phyloP scores from a whole-genome alignment of 2,888 invertebrate species.

The Phengaris arion region DNA sequence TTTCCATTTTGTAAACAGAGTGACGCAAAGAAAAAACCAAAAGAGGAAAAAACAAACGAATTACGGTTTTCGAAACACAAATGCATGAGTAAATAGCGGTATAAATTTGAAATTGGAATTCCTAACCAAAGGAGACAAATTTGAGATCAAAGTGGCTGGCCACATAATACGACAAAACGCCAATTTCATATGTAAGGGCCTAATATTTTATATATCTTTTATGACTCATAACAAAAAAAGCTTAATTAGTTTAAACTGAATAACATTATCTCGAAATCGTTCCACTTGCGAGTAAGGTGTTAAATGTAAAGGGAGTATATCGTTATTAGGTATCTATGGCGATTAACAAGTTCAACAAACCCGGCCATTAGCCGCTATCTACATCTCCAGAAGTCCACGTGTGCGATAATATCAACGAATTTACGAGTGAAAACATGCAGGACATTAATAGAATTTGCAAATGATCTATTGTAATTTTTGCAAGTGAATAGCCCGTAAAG shows the following conservation, averaged over 20 bases:
- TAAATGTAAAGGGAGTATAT: conserved; percentile 50
- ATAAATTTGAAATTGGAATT: too few species aligned
- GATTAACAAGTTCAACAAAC: conserved; percentile 74
- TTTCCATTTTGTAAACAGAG: too few species aligned
- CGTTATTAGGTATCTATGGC: conserved; percentile 64
- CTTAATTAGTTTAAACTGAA: background rate
- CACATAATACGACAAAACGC: too few species aligned
- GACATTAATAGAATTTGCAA: conserved; percentile 51
- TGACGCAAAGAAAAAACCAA: too few species aligned
- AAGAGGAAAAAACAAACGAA: too few species aligned
- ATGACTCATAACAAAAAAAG: conserved; percentile 1
- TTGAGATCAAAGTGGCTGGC: too few species aligned
- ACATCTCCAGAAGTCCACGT: conserved; percentile 57
- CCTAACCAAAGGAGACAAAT: too few species aligned
- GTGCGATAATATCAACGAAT: conserved; percentile 53
- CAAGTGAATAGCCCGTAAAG: conserved; percentile 60
- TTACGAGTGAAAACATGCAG: conserved; percentile 41
- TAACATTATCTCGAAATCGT: conserved; percentile 23
- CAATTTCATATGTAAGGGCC: too few species aligned
- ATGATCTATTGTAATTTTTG: conserved; percentile 71
- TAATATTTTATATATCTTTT: background rate
- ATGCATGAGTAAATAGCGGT: too few species aligned
- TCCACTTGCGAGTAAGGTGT: conserved; percentile 14
- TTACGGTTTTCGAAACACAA: too few species aligned
- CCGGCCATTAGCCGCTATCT: conserved; percentile 51